A percentile compares a stretch with the other conserved stretches of the same genome.
These are phyloP conservation scores for Eilema depressum DNA, from an alignment of 2,888 invertebrate species.

Conservation along the genomic window DNA sequence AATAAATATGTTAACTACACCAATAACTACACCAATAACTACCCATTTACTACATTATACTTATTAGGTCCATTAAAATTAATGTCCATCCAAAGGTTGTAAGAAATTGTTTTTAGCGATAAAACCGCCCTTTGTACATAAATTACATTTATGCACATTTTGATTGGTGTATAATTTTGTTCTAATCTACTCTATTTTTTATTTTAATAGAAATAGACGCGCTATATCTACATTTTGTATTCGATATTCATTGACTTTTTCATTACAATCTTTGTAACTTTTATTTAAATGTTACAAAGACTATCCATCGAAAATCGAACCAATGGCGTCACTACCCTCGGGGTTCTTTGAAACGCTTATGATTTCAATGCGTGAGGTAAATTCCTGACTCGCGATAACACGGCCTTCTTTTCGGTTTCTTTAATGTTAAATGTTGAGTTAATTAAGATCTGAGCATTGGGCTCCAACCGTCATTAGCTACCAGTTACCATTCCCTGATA, in stretches of 20 bases:
- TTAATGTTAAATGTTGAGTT: conserved; percentile 69
- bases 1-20: background rate
- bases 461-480: conserved; percentile 53
- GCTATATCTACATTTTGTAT: too few species aligned
- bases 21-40: background rate
- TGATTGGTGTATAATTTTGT: too few species aligned
- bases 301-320: conserved; percentile 18
- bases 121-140: too few species aligned
- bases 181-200: too few species aligned
- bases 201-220: too few species aligned
- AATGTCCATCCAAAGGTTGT: too few species aligned
- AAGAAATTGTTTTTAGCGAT: too few species aligned
- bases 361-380: conserved; percentile 84
- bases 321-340: conserved; percentile 44
- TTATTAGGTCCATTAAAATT: background rate
- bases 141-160: too few species aligned
- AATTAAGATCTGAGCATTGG: conserved; percentile 76
- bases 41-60: background rate
- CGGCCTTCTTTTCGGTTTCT: conserved; percentile 52
- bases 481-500: conserved; percentile 46
- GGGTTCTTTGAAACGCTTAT: conserved; percentile 85
- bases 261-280: background rate
- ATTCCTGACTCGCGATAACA: conserved; percentile 63
- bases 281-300: conserved; percentile 8
- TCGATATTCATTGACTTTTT: background rate